phyloP scores from a whole-genome alignment of 2,113 vertebrate genomes.

The Ia io region DNA sequence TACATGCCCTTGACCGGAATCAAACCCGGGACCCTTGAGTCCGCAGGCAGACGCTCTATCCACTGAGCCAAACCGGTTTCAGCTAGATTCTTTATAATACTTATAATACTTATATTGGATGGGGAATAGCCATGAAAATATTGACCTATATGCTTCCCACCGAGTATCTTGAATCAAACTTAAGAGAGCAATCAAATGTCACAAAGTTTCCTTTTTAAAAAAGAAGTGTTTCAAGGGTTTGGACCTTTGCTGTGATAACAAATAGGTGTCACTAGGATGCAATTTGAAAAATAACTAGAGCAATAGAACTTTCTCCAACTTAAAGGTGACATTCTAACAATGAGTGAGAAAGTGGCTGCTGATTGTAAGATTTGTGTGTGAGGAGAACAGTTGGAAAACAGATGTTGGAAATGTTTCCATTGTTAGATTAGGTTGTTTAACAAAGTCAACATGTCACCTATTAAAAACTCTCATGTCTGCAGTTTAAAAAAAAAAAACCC shows the following conservation, averaged over 20 bases:
- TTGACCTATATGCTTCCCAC: neutral
- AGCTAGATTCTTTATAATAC: neutral
- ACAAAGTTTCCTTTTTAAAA: neutral
- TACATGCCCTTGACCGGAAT: too few species aligned
- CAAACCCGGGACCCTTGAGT: too few species aligned
- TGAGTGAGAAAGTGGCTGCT: neutral
- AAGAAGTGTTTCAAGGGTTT: neutral
- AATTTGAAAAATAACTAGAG: neutral
- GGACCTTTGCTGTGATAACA: neutral
- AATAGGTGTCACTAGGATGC: neutral
- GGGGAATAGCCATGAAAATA: neutral
- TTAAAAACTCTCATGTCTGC: neutral
- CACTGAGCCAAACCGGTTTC: too few species aligned
- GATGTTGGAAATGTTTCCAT: neutral
- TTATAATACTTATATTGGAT: neutral
- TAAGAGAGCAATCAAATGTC: neutral
- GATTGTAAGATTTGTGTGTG: neutral
- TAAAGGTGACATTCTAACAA: neutral
- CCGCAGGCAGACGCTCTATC: too few species aligned
- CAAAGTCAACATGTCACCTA: neutral
- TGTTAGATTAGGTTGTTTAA: slow-evolving; percentile 6
- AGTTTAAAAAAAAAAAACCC: neutral
- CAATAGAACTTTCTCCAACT: neutral
- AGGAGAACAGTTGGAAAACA: neutral
- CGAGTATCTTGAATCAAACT: neutral